Evolutionary conservation across 1,140 invertebrate species (phyloP), one percentile per base, ranked within the genome.

Genomic region (Augochlora pura): DNA sequence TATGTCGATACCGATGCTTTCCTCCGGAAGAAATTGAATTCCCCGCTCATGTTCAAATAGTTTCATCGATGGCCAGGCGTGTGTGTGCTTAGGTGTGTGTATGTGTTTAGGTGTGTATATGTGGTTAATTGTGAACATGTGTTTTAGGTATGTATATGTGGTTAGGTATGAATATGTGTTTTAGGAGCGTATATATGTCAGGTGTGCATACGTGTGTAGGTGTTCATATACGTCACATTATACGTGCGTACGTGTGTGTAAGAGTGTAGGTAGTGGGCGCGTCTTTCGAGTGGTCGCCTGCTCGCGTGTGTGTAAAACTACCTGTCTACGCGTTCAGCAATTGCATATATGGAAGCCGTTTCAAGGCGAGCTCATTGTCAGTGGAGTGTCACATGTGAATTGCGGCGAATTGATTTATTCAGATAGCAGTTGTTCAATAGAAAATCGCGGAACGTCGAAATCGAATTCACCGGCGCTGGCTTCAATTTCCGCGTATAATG

Each of bases 371-470:
- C 72, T 73, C 54, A 75, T 75, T 73, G 73, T 80, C 77, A 63
- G 54, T 74, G 63, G 74, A 76, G 72, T 74, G 78, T 75, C 72
- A 60, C 65, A 76, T 21, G 52, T 80, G 78, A 76, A 80, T 80
- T 76, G 78, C 78, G 65, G 78, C 62, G 78, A 68, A 76, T 76
- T 73, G 78, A 75, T 80, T 69, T 75, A 80, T 80, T 80, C 72
- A 76, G 70, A 76, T 79, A 57, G 62, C 42, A 46, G 64, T 60
- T 66, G 77, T 25, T 79, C 49, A 67, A 79, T 76, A 65, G 72
- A 80, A 76, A 76, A 80, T 80, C 65, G 72, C 27, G 72, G 65
- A 63, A 42, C 78, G n/a, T 52, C 64, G 72, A 75, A 62, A 68
- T 75, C 60, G 65, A 64, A 76, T 80, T 66, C 54, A 57, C 63